phyloP scores from a whole-genome alignment of 2,113 vertebrate species.

The Antechinus flavipes region DNA sequence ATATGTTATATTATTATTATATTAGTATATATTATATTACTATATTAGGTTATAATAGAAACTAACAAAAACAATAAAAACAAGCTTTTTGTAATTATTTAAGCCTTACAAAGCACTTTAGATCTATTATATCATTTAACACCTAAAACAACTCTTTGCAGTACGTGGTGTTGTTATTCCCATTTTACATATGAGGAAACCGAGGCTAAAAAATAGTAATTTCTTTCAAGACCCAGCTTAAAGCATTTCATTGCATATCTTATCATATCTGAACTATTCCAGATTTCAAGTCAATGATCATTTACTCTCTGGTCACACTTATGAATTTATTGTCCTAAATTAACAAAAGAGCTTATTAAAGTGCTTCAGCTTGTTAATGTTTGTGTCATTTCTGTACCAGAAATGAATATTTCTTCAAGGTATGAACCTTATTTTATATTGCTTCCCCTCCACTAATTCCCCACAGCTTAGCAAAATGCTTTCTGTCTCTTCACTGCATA shows the following conservation, averaged over 20 bases:
- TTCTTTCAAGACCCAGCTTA: not conserved
- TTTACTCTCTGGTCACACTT: not conserved
- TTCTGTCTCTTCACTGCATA: not conserved
- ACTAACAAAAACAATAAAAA: no score
- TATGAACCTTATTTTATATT: not conserved
- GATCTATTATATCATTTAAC: no score
- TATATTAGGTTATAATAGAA: no score
- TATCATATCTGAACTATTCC: not conserved
- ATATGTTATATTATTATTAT: no score
- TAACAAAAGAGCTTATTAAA: not conserved
- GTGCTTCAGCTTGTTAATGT: not conserved
- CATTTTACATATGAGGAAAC: no score
- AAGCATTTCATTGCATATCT: not conserved
- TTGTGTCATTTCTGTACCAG: not conserved
- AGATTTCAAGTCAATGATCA: not conserved
- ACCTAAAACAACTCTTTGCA: no score
- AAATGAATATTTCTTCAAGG: not conserved
- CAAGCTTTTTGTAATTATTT: no score
- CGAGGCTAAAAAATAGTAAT: no score
- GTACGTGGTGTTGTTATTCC: no score
- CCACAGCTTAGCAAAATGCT: fast-evolving
- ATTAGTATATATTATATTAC: no score
- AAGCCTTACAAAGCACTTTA: no score
- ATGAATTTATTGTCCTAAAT: not conserved
- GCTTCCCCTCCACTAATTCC: not conserved